Conservation (phyloP, 2,113 vertebrate genomes). For the Petrocephalus zakoni region DNA sequence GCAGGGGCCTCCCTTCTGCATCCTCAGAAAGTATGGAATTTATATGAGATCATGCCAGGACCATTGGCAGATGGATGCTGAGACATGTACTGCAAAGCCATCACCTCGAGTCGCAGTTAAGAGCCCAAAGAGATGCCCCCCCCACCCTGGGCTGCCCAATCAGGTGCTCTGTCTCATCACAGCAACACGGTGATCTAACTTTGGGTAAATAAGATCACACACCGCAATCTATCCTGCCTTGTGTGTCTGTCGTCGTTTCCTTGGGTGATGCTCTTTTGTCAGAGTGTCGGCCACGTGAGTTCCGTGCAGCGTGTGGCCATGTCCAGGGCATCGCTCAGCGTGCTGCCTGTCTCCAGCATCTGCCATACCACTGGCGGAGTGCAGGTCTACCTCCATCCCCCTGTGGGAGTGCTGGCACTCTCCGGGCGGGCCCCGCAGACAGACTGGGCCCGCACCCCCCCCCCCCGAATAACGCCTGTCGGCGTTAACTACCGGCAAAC, state of each 20-base stretch:
- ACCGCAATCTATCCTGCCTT: neutral
- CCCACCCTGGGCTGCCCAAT: neutral
- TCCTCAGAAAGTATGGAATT: slow-evolving; percentile 48
- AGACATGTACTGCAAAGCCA: neutral
- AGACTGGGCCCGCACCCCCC: neutral
- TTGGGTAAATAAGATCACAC: neutral
- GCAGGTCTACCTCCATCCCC: neutral
- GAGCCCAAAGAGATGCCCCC: slow-evolving; percentile 19
- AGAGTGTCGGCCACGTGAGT: neutral
- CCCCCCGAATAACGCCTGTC: neutral
- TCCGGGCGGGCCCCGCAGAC: neutral
- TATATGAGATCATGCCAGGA: slow-evolving; percentile 36
- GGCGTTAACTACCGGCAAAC: neutral
- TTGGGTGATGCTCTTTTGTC: neutral
- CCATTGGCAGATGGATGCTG: neutral
- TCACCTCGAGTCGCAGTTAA: neutral
- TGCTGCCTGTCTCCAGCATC: neutral
- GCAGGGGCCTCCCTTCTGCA: slow-evolving; percentile 35
- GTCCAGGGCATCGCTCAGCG: neutral
- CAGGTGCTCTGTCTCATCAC: neutral
- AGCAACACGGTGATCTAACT: neutral
- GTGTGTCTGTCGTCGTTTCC: neutral
- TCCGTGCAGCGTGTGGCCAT: neutral
- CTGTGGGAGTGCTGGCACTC: neutral
- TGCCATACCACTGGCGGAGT: neutral